These are phyloP conservation scores for Dusona sp. DNA, from an alignment of 2,888 invertebrate species.

Conservation along the genomic window DNA sequence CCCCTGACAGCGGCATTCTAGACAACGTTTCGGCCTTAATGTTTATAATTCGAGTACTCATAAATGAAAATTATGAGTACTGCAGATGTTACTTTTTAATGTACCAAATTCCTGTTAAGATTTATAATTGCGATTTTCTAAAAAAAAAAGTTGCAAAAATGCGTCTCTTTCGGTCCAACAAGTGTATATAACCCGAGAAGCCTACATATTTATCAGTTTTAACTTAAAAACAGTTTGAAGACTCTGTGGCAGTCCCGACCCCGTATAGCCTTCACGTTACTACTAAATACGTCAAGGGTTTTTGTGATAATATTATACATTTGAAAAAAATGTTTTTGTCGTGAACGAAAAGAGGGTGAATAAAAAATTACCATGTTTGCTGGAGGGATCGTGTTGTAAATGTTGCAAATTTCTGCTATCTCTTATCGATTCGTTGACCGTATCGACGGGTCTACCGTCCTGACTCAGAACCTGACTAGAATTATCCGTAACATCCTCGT, in stretches of 20 bases:
- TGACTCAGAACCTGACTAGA: constrained; percentile 81
- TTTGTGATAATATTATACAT: background rate
- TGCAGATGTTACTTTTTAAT: no score
- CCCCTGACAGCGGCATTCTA: no score
- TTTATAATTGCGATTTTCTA: no score
- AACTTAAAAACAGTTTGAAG: no score
- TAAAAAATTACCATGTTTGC: constrained; percentile 79
- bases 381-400: constrained; percentile 76
- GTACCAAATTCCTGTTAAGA: no score
- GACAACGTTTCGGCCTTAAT: no score
- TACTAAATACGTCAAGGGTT: background rate
- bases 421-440: constrained; percentile 76
- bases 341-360: background rate
- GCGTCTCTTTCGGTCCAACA: no score
- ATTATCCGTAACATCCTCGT: constrained; percentile 88
- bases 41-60: background rate
- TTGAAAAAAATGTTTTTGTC: background rate
- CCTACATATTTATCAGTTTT: no score
- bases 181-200: no score
- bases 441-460: constrained; percentile 74
- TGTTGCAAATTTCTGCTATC: constrained; percentile 78
- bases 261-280: no score
- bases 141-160: background rate
- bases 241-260: no score
- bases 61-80: background rate